These are phyloP conservation scores for Silurus lanzhouensis DNA, from an alignment of 2,797 vertebrate genomes.

Conservation along the genomic window DNA sequence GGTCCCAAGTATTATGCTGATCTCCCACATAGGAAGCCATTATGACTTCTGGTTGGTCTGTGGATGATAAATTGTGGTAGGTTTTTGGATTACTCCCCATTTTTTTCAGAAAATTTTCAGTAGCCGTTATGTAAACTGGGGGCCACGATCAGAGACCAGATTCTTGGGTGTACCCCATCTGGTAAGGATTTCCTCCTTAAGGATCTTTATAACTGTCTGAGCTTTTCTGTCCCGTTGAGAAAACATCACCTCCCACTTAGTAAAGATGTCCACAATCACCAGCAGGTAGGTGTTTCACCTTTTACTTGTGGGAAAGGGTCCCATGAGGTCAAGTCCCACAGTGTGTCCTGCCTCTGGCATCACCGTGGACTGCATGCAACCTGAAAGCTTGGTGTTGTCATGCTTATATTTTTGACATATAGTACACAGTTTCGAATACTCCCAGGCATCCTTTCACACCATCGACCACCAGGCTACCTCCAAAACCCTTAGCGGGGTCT, in stretches of 20 bases:
- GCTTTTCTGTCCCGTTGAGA: conserved; percentile 10
- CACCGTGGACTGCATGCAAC: no score
- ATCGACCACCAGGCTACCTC: no score
- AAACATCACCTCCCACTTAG: conserved; percentile 36
- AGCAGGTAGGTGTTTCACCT: neutral
- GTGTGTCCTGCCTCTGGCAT: neutral
- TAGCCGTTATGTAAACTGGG: conserved; percentile 9
- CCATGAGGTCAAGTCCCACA: conserved; percentile 15
- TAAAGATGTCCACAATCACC: conserved; percentile 35
- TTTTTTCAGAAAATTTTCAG: neutral
- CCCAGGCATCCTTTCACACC: no score
- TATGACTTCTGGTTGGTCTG: conserved; percentile 15
- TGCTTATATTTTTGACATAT: no score
- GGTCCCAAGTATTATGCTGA: no score
- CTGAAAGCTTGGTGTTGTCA: no score
- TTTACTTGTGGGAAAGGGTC: conserved; percentile 13
- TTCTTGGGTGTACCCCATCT: conserved; percentile 16
- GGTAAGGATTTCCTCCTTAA: conserved; percentile 29
- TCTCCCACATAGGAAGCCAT: no score
- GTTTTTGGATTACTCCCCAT: conserved; percentile 3
- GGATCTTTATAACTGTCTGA: neutral
- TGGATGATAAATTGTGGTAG: conserved; percentile 30
- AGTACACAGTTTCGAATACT: no score
- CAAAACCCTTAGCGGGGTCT: no score
- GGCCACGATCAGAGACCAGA: conserved; percentile 29